These are phyloP conservation scores for Mormyrops boulengeri DNA, from an alignment of 2,797 vertebrate genomes.

Conservation along the genomic window DNA sequence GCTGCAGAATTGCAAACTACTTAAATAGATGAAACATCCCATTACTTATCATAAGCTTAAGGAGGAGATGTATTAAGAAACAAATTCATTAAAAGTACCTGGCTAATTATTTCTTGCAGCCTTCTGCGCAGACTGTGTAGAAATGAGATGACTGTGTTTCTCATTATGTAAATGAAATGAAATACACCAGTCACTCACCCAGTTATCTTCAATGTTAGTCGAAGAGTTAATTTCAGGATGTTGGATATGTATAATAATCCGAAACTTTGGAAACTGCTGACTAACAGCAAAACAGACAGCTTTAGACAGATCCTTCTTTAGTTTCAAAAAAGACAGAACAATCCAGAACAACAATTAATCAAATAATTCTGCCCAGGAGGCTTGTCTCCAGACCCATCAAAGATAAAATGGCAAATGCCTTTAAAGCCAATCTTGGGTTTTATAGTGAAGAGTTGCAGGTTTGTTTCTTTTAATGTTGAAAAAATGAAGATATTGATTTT, in stretches of 20 bases:
- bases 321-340: neutral
- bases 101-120: slow-evolving; percentile 2
- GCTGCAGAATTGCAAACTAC: neutral
- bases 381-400: slow-evolving; percentile 38
- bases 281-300: slow-evolving; percentile 10
- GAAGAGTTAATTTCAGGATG: neutral
- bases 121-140: neutral
- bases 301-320: neutral
- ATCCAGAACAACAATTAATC: slow-evolving; percentile 39
- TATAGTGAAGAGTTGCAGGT: slow-evolving; percentile 40
- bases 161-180: slow-evolving; percentile 5
- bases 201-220: neutral
- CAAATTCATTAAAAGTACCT: neutral
- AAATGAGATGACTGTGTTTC: neutral
- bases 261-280: slow-evolving; percentile 16
- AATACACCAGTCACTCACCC: neutral
- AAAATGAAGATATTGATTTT: slow-evolving; percentile 63
- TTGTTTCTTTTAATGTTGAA: slow-evolving; percentile 53
- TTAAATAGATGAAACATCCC: neutral
- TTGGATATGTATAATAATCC: slow-evolving; percentile 6
- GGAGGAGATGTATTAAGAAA: neutral
- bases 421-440: slow-evolving; percentile 47
- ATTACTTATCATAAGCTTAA: neutral
- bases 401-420: slow-evolving; percentile 47
- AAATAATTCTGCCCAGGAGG: slow-evolving; percentile 42